Conservation (phyloP, 2,113 vertebrate species). For the Phyllostomus discolor region DNA sequence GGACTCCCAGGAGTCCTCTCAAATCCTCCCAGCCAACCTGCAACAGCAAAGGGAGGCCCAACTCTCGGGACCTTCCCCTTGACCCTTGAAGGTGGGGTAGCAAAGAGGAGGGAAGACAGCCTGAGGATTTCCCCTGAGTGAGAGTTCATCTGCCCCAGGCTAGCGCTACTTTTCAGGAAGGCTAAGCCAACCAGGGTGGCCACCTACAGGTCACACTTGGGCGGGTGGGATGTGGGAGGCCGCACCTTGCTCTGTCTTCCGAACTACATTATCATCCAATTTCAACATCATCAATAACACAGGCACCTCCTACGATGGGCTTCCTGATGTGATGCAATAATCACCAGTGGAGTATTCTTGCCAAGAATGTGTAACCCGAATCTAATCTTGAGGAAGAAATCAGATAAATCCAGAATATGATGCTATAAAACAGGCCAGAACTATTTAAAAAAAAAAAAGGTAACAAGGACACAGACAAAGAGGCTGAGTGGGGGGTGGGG, state of each 20-base stretch:
- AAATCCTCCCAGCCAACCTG: background rate
- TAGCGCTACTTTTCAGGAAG: background rate
- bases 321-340: background rate
- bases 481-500: background rate
- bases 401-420: background rate
- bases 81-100: background rate
- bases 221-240: background rate
- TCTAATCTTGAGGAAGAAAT: slow-evolving; percentile 2
- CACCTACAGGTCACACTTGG: background rate
- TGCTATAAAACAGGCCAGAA: background rate
- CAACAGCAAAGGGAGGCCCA: background rate
- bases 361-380: background rate
- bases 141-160: background rate
- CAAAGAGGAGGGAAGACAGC: background rate
- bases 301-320: background rate
- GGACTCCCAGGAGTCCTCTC: background rate
- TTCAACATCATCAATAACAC: background rate
- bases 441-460: background rate
- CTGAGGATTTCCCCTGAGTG: background rate
- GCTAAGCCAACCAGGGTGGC: background rate
- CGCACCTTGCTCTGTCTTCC: background rate
- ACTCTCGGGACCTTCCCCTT: background rate
- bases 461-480: background rate
- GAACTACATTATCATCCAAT: background rate
- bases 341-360: background rate